Conservation (phyloP, 2,888 invertebrate species). For the Pollenia amentaria region DNA sequence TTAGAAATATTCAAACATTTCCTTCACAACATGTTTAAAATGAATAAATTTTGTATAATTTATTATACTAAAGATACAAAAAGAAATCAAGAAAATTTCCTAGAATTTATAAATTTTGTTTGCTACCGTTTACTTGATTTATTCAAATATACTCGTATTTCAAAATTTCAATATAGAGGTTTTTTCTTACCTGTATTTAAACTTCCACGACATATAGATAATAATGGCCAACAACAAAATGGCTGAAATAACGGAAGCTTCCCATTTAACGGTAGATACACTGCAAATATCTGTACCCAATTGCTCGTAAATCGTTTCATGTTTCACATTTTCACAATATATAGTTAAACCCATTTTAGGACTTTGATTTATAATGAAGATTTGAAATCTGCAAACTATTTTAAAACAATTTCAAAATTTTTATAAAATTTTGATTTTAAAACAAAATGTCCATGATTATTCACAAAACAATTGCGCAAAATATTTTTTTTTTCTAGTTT, state of each 20-base stretch:
- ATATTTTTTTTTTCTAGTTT: not conserved
- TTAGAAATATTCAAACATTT: not conserved
- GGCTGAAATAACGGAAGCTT: slow-evolving; percentile 70
- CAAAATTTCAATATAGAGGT: not conserved
- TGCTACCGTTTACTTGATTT: not conserved
- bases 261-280: slow-evolving; percentile 77
- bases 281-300: slow-evolving; percentile 80
- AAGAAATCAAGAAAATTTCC: no score
- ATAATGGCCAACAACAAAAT: slow-evolving; percentile 74
- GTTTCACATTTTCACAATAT: slow-evolving; percentile 76
- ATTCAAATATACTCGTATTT: not conserved
- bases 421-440: no score
- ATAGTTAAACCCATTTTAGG: slow-evolving; percentile 75
- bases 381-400: not conserved
- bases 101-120: no score
- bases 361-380: not conserved
- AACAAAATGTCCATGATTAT: no score
- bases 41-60: not conserved
- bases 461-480: not conserved
- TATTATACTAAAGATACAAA: no score
- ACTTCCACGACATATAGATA: slow-evolving; percentile 76
- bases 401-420: no score
- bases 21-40: not conserved
- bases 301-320: slow-evolving; percentile 71
- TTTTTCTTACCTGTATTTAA: slow-evolving; percentile 77